Evolutionary conservation across 2,797 vertebrate genomes (phyloP), one percentile per base, ranked within the genome.

Genomic region (Strix occidentalis): DNA sequence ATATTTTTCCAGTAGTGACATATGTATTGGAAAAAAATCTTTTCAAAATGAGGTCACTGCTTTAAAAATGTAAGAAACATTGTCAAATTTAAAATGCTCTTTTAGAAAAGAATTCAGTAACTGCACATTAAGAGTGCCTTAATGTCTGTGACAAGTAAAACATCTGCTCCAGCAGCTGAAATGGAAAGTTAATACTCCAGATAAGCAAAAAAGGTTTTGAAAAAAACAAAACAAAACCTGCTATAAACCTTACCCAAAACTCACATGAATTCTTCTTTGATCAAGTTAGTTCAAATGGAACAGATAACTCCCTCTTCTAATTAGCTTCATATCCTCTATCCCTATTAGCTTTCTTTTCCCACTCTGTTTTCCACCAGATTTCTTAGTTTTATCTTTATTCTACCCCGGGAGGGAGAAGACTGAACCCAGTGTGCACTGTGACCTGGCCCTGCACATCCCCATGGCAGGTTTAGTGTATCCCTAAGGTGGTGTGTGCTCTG

Each of bases 61-160:
- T 97, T 97, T 96, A 96, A 95, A 97, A 97, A 97, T 95, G 96
- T 95, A 97, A 89, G 90, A 96, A 97, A 97, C 77, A 91, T 95
- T 97, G 97, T 96, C 97, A 96, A 92, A 97, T 97, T 96, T 97
- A 96, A 97, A 97, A 96, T 96, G 96, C 92, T 96, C 93, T 97
- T 97, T 97, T 76, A 95, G 94, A 83, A 92, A 96, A 94, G 77
- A 92, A 95, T 82, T 95, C 94, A 84, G 92, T 92, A 94, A 93
- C 94, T 95, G 90, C 93, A 95, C 84, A 82, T 95, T 91, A 96
- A 96, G 89, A 94, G 61, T 93, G 87, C 88, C 89, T 97, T 95
- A 93, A 96, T 88, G 94, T 92, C 89, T 97, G 87, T 7, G 7
- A 96, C 95, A 95, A 96, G 93, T 21, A 95, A 97, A 95, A 95